These are phyloP conservation scores for Pelagia noctiluca DNA, from an alignment of 30 jellyfish, hydroid and myxozoan genomes.

Conservation along the genomic window DNA sequence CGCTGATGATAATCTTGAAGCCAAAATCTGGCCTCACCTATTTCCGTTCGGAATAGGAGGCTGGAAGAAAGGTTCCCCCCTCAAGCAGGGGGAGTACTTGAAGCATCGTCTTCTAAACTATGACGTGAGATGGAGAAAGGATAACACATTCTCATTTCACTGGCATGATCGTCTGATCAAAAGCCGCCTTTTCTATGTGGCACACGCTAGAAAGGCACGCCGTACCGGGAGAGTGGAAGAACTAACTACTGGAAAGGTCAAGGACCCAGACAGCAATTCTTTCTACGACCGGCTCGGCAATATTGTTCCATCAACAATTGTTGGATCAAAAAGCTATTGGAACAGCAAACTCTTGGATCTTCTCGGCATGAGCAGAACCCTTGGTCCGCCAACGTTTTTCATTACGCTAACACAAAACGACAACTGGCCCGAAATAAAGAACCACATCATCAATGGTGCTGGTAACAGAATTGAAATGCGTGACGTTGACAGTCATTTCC, in stretches of 20 bases:
- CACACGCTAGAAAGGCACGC: too few species aligned
- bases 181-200: too few species aligned
- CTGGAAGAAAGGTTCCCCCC: background rate
- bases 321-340: slow-evolving; percentile 11
- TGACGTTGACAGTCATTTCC: background rate
- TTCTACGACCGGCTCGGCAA: background rate
- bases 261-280: background rate
- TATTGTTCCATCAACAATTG: too few species aligned
- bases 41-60: slow-evolving; percentile 14
- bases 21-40: slow-evolving; percentile 12
- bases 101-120: too few species aligned
- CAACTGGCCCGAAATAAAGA: too few species aligned
- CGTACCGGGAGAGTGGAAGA: too few species aligned
- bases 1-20: background rate
- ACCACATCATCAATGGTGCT: slow-evolving; percentile 15
- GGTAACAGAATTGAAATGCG: background rate
- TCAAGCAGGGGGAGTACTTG: background rate
- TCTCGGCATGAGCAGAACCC: too few species aligned
- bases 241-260: background rate
- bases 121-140: slow-evolving; percentile 20
- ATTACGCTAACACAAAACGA: too few species aligned
- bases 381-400: too few species aligned
- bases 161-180: background rate
- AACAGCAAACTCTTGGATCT: slow-evolving; percentile 3
- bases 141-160: background rate